A percentile compares a stretch with the other conserved stretches of the same genome.
Conservation (phyloP, 2,797 vertebrate species). For the Sebastes kiyomatsui region DNA sequence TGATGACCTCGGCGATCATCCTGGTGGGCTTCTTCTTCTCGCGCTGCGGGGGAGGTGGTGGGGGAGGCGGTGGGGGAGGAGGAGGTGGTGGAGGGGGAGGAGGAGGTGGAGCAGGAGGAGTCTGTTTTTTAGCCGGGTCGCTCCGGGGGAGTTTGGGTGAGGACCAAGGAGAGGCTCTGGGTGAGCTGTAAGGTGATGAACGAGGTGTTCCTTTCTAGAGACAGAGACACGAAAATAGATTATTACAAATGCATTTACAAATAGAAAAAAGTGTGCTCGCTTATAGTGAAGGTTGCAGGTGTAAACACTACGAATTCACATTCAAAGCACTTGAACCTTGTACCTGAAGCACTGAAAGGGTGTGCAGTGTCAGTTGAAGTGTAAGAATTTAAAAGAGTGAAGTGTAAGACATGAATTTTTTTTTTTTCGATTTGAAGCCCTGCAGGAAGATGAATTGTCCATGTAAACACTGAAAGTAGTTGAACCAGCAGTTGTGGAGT, state of each 20-base stretch:
- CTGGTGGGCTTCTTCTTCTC: conserved; percentile 89
- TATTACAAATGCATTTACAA: neutral
- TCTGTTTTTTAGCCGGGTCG: conserved; percentile 68
- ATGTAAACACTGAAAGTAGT: neutral
- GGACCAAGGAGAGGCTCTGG: conserved; percentile 91
- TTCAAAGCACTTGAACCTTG: neutral
- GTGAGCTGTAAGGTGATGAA: conserved; percentile 88
- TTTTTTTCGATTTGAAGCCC: neutral
- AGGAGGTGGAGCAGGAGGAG: conserved; percentile 74
- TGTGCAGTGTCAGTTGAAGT: too few species aligned
- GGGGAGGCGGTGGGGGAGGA: conserved; percentile 65
- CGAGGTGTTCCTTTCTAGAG: conserved; percentile 84
- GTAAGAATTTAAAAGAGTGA: neutral
- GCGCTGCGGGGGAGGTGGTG: conserved; percentile 14
- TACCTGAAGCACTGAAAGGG: too few species aligned
- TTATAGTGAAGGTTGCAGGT: neutral
- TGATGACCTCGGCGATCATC: conserved; percentile 95
- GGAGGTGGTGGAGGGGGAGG: conserved; percentile 78
- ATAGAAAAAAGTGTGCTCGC: neutral
- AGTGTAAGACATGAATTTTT: too few species aligned
- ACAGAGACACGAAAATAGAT: neutral
- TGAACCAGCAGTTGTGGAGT: neutral
- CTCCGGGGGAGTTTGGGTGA: conserved; percentile 88
- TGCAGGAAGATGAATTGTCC: neutral
- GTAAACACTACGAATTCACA: neutral